Base-by-base conservation (phyloP, 1,140 invertebrate genomes). In the Drepana arcuata region DNA sequence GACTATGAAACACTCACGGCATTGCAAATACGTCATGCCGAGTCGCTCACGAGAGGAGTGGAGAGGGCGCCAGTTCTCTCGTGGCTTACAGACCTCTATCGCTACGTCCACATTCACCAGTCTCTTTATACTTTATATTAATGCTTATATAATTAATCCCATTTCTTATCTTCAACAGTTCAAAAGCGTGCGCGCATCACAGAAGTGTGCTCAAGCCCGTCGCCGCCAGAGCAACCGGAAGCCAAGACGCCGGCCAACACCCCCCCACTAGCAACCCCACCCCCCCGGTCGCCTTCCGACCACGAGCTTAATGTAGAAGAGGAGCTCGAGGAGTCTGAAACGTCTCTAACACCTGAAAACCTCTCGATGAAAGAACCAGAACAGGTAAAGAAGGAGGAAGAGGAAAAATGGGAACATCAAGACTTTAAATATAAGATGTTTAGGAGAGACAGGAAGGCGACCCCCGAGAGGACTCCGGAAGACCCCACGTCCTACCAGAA, bases 301-400 rank as follows among this genome's bases (percentile, higher is more conserved):
- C 77, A 81, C 49, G 83, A 84, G 21, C 66, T 84, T 6, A 82
- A 84, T 54, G 83, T 84, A 0, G 83, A 84, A 45, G 83, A 84
- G 14, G 83, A 84, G 54, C 48, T 74, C 5, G 70, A 77, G 36
- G 81, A 84, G 14, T 70, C 77, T 2, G 77, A 83, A 40, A 63
- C 65, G 3, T 83, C 83, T 0, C 63, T 83, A 2, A 82, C 80
- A 0, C 83, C 83, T 14, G 83, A 84, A 48, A 84, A 84, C 45
- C 47, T 84, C 0, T 83, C 78, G 0, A 75, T 84, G 63, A 84
- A 84, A 34, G 83, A 82, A 21, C 70, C 77, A 11, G 24, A 46
- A 1, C 30, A 51, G 2, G 64, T 81, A 7, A 81, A 79, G 28
- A 80, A 79, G 39, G 73, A 79, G 41, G 70, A 84, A 11, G 77